phyloP scores from a whole-genome alignment of 1,140 invertebrate species.

The Limonius californicus region DNA sequence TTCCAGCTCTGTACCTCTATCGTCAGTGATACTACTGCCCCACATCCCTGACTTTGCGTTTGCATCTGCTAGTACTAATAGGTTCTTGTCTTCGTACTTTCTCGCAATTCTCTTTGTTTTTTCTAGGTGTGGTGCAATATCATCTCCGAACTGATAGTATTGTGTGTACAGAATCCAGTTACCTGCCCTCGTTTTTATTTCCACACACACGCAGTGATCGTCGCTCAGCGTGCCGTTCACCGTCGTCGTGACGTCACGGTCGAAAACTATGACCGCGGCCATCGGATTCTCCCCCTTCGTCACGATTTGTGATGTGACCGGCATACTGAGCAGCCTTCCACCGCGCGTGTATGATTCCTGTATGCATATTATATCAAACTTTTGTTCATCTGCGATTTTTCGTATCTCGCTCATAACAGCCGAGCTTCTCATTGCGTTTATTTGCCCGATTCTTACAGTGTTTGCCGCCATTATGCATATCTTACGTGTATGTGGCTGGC shows the following conservation, averaged over 20 bases:
- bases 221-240: neutral
- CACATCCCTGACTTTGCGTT: neutral
- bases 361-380: neutral
- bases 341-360: neutral
- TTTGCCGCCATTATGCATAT: too few species aligned
- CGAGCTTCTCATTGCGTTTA: too few species aligned
- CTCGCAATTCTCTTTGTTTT: neutral
- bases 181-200: neutral
- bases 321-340: neutral
- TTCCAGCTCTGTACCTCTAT: neutral
- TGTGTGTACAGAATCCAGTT: conserved; percentile 7
- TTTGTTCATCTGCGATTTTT: neutral
- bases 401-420: neutral
- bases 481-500: too few species aligned
- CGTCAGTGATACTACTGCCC: neutral
- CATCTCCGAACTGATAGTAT: conserved; percentile 15
- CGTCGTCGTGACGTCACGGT: neutral
- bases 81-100: neutral
- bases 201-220: neutral
- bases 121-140: neutral
- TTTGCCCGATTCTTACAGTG: too few species aligned
- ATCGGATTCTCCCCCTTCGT: neutral
- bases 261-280: neutral
- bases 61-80: neutral
- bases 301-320: neutral